Conservation (phyloP, 2,888 invertebrate genomes). For the Drosophila infuscata region DNA sequence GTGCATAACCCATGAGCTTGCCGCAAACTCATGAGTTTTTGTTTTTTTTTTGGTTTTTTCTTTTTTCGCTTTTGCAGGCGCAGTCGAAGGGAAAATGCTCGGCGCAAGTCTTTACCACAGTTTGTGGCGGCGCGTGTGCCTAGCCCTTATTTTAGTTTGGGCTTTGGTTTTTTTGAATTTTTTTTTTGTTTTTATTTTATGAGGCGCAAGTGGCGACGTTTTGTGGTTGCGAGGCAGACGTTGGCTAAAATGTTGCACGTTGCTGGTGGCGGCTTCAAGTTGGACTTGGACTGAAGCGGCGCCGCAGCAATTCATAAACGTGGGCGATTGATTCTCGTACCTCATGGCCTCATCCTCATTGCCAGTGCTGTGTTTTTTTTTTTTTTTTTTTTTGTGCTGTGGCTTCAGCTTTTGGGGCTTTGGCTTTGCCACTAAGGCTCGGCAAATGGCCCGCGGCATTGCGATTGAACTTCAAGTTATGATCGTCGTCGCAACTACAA, state of each 20-base stretch:
- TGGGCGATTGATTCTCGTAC: slow-evolving; percentile 84
- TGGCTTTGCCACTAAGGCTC: slow-evolving; percentile 83
- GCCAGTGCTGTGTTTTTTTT: slow-evolving; percentile 24
- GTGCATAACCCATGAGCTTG: slow-evolving; percentile 50
- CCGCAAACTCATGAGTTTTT: slow-evolving; percentile 26
- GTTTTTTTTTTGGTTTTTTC: not conserved
- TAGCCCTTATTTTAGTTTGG: slow-evolving; percentile 74
- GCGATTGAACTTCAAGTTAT: slow-evolving; percentile 85
- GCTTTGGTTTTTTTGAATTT: slow-evolving; percentile 32
- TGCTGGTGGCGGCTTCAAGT: slow-evolving; percentile 58
- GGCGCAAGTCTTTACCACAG: slow-evolving; percentile 40
- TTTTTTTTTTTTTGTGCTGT: slow-evolving; percentile 42
- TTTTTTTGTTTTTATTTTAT: slow-evolving; percentile 60
- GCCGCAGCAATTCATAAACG: slow-evolving; percentile 83
- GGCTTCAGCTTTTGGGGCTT: slow-evolving; percentile 71
- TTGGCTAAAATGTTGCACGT: slow-evolving; percentile 80
- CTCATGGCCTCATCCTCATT: slow-evolving; percentile 72
- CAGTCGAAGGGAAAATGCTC: slow-evolving; percentile 30
- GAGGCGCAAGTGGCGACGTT: slow-evolving; percentile 81
- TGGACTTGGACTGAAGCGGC: slow-evolving; percentile 65
- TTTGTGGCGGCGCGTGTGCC: slow-evolving; percentile 76
- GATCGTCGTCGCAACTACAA: slow-evolving; percentile 74
- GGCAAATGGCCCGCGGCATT: slow-evolving; percentile 85
- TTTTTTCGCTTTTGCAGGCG: slow-evolving; percentile 8
- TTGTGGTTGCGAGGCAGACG: slow-evolving; percentile 79